Percentiles rank a stretch among this genome's conserved stretches.
These are phyloP conservation scores for Drosophila ustulata DNA, from an alignment of 2,888 invertebrate species.

Conservation along the genomic window DNA sequence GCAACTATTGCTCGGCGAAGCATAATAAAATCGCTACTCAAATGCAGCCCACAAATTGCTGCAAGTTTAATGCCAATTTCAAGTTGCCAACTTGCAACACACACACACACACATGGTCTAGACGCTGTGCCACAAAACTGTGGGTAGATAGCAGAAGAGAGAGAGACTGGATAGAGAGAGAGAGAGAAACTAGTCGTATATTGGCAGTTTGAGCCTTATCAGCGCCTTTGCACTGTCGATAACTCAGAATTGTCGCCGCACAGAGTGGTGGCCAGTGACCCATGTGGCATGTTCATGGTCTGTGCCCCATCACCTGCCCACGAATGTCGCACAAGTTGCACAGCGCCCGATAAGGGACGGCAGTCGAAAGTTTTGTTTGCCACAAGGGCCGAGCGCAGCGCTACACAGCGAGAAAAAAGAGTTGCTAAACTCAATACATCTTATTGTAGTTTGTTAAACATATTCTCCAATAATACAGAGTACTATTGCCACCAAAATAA, in stretches of 20 bases:
- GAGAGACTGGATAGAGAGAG: background rate
- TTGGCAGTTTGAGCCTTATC: slow-evolving; percentile 52
- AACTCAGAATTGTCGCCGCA: slow-evolving; percentile 39
- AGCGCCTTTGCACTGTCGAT: slow-evolving; percentile 49
- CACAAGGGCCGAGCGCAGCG: background rate
- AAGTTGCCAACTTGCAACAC: slow-evolving; percentile 8
- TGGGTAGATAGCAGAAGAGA: slow-evolving; percentile 7
- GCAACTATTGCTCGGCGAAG: background rate
- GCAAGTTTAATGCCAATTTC: slow-evolving; percentile 17
- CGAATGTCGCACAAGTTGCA: slow-evolving; percentile 35
- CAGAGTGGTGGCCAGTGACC: slow-evolving; percentile 41
- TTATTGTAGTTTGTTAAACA: too few relatives aligned
- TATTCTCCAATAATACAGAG: too few relatives aligned
- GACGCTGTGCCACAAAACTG: background rate
- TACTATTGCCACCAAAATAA: too few relatives aligned
- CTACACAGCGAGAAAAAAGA: background rate
- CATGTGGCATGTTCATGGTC: slow-evolving; percentile 16
- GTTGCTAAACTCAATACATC: too few relatives aligned
- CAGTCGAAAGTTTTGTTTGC: slow-evolving; percentile 35
- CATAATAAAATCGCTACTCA: background rate
- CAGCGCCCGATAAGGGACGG: slow-evolving; percentile 22
- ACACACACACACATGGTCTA: too few relatives aligned
- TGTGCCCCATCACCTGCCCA: slow-evolving; percentile 35
- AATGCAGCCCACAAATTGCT: slow-evolving; percentile 1
- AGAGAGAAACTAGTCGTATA: background rate